Evolutionary conservation across 1,140 invertebrate species (phyloP).

Genomic region (Drosophila bocki): DNA sequence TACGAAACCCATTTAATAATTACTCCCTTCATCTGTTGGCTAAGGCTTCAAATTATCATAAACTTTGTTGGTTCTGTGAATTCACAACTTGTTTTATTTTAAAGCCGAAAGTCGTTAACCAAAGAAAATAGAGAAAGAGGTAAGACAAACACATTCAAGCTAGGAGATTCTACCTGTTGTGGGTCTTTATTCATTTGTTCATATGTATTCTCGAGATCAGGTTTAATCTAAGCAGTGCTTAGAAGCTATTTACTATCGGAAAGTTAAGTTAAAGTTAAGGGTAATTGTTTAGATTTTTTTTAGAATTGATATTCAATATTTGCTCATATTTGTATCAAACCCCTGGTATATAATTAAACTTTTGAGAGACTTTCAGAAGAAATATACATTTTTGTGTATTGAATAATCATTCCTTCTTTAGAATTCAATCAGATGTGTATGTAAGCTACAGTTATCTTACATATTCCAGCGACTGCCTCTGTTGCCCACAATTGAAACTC

Average conservation of each 20-base stretch:
- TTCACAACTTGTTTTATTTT: constrained; percentile 37
- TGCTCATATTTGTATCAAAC: background rate
- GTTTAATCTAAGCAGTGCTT: constrained; percentile 4
- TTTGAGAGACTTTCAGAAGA: no score
- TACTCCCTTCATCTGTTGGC: constrained; percentile 3
- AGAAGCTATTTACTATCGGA: constrained; percentile 5
- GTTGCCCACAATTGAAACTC: constrained; percentile 7
- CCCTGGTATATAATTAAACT: no score
- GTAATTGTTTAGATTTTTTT: background rate
- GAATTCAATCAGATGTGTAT: background rate
- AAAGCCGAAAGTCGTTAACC: constrained; percentile 26
- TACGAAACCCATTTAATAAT: background rate
- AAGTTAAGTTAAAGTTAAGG: background rate
- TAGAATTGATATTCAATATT: background rate
- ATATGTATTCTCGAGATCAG: background rate
- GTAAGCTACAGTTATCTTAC: background rate
- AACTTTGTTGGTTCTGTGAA: constrained; percentile 11
- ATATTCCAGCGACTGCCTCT: background rate
- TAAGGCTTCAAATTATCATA: background rate
- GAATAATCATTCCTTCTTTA: background rate
- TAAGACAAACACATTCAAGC: constrained; percentile 29
- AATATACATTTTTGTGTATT: background rate
- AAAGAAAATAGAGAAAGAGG: constrained; percentile 19
- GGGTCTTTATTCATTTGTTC: background rate
- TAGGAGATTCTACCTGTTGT: constrained; percentile 31